phyloP scores from a whole-genome alignment of 2,113 vertebrate species.

The Petrocephalus zakoni region DNA sequence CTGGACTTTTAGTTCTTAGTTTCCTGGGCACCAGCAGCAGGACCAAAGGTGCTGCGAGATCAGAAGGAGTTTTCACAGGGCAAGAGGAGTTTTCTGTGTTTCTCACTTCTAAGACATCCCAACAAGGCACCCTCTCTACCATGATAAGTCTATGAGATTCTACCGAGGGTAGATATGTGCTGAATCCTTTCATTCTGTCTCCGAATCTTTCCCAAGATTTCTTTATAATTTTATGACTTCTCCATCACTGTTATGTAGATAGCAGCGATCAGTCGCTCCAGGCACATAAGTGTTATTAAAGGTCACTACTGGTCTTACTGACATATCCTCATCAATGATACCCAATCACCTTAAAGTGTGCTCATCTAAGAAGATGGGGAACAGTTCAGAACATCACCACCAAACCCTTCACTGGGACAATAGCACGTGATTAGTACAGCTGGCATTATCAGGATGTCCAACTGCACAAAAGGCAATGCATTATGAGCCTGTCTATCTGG shows the following conservation, averaged over 20 bases:
- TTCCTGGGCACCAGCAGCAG: not conserved
- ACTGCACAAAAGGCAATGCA: not conserved
- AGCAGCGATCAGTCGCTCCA: too few relatives aligned
- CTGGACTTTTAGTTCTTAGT: not conserved
- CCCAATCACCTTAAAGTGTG: too few relatives aligned
- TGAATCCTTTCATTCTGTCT: not conserved
- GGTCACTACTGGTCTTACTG: too few relatives aligned
- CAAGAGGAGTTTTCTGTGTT: not conserved
- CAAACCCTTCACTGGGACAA: too few relatives aligned
- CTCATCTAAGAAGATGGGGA: too few relatives aligned
- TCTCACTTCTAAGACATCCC: not conserved
- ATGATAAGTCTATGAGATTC: not conserved
- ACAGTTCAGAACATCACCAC: too few relatives aligned
- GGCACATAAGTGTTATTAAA: too few relatives aligned
- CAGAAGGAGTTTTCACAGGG: not conserved
- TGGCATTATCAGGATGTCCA: not conserved
- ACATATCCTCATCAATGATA: too few relatives aligned
- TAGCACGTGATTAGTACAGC: too few relatives aligned
- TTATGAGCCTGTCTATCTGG: not conserved
- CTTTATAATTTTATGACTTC: too few relatives aligned
- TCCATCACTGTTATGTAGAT: too few relatives aligned
- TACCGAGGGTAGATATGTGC: not conserved
- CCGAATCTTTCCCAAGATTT: too few relatives aligned
- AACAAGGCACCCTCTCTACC: not conserved
- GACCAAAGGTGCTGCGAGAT: not conserved